Evolutionary conservation across 2,113 vertebrate species (phyloP), one percentile per base, ranked within the genome.

Genomic region (Ginglymostoma cirratum): DNA sequence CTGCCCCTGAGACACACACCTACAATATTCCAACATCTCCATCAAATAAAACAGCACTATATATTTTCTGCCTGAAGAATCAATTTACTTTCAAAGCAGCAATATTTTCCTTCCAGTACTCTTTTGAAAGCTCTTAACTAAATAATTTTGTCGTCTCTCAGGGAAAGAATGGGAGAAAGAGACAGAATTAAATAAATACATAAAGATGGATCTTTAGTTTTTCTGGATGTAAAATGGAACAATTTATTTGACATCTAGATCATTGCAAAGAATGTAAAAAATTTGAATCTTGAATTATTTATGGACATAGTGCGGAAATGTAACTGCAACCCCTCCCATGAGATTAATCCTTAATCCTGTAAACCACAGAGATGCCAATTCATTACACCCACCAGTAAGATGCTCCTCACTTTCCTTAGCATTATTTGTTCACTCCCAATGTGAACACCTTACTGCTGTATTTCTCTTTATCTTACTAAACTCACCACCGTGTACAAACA

Each of bases 321-420:
- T 92, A 66, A 92, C 89, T 23, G 89, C 61, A 93, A 83, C 42
- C 0, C 80, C 38, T 38, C 80, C 80, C 80, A 21, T 5, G 38
- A 67, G 89, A 66, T 66, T 93, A 93, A 93, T 67, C 61, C 89
- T 93, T 38, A 93, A 93, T 93, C 61, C 61, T 65, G 55, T n/a
- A 65, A 61, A 55, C 55, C 1, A 23, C 19, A 38, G n/a, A 3
- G 7, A 42, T 66, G 66, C 61, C 66, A 61, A 38, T 38, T 65
- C 61, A 93, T 7, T 38, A 38, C 61, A 93, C 23, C 89, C 61
- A 23, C 89, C 55, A 38, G 61, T 93, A 17, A 92, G 89, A 38
- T n/a, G 55, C 34, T 65, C 14, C 0, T 92, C 61, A 92, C n/a
- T 66, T 61, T 92, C 55, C 55, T 30, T 34, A 55, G 4, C 78